phyloP scores from a whole-genome alignment of 23 tunicate genomes.

The Styela plicata region DNA sequence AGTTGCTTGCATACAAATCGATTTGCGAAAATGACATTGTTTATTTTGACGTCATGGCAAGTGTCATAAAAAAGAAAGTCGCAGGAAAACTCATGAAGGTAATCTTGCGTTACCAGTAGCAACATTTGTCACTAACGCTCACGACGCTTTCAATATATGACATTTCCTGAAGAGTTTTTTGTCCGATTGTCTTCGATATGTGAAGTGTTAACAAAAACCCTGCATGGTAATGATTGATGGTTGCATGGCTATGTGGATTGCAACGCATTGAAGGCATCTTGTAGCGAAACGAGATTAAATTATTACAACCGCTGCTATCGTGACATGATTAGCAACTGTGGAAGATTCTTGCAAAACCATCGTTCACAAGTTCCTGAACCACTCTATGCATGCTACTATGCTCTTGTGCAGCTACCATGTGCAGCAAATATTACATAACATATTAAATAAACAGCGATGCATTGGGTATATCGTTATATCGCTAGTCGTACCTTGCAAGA shows the following conservation, averaged over 20 bases:
- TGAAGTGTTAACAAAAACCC: constrained; percentile 13
- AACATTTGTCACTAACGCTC: constrained; percentile 5
- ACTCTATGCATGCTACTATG: constrained; percentile 38
- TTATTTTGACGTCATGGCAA: constrained; percentile 40
- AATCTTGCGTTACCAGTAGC: constrained; percentile 34
- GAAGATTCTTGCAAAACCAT: constrained; percentile 22
- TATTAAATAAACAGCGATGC: constrained; percentile 2
- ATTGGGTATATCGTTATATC: constrained; percentile 19
- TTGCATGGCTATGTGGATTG: constrained; percentile 48
- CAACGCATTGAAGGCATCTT: constrained; percentile 8
- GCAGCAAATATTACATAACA: constrained; percentile 11
- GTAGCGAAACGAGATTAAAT: constrained; percentile 11
- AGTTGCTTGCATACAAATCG: neutral
- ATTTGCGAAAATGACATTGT: constrained; percentile 13
- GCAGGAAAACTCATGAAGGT: neutral
- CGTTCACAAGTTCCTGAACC: constrained; percentile 40
- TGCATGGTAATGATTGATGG: constrained; percentile 35
- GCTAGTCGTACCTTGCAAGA: neutral
- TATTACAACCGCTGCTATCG: constrained; percentile 33
- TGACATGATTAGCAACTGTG: neutral
- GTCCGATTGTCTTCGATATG: neutral
- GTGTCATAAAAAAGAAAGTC: neutral
- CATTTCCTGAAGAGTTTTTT: constrained; percentile 25
- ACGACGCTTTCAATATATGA: constrained; percentile 33
- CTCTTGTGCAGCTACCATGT: no score